phyloP scores from a whole-genome alignment of 2,113 vertebrate species.

The Marmota monax region DNA sequence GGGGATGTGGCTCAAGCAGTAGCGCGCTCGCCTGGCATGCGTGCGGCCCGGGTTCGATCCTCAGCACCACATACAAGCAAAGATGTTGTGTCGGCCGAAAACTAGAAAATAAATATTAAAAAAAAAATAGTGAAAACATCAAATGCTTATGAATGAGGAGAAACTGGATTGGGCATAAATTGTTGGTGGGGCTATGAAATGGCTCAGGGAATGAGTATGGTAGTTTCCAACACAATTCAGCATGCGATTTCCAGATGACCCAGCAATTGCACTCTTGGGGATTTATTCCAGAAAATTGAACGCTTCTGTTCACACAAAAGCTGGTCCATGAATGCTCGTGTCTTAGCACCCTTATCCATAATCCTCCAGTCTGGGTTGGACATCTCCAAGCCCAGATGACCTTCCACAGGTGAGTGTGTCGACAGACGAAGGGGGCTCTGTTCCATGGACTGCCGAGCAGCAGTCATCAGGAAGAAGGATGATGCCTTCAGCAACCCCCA shows the following conservation, averaged over 20 bases:
- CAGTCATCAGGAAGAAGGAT: neutral
- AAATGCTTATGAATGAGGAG: neutral
- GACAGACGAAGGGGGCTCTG: no score
- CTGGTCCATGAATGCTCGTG: neutral
- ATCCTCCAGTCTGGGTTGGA: no score
- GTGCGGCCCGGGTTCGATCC: no score
- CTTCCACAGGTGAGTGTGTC: neutral
- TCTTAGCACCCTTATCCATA: neutral
- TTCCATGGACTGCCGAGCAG: neutral
- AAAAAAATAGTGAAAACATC: neutral
- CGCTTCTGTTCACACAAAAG: neutral
- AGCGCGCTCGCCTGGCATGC: no score
- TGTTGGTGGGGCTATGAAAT: neutral
- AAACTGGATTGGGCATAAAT: neutral
- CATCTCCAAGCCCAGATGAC: neutral
- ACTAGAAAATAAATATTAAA: no score
- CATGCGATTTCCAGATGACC: neutral
- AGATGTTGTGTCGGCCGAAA: no score
- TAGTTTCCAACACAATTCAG: constrained; percentile 1
- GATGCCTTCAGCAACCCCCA: neutral
- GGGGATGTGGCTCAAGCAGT: no score
- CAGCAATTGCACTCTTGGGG: neutral
- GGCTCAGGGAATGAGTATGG: neutral
- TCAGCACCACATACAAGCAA: no score
- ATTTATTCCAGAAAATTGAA: constrained; percentile 29